Base-by-base conservation (phyloP, 2,888 invertebrate genomes). In the Cataglyphis cursor region DNA sequence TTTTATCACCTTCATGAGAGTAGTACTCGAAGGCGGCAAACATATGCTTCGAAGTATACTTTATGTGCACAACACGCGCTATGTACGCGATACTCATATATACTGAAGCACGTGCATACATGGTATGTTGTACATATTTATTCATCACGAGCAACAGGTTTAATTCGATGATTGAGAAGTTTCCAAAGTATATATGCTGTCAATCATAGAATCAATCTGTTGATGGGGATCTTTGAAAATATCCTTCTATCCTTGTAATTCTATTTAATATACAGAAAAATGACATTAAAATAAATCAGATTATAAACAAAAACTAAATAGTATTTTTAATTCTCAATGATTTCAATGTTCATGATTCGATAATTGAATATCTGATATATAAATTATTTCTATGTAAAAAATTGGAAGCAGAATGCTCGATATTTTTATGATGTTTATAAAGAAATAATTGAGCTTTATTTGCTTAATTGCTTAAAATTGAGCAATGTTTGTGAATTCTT, bases 1-100 rank as follows among this genome's bases (percentile, higher is more conserved):
- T 84, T 85, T 88, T 88, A 87, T 87, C 83, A 35, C 83, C 72
- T 68, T 41, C 64, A 31, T 38, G n/a, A 54, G 81, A 38, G 18
- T 70, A 76, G 80, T 44, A 38, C 61, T 66, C 54, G 35, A 38
- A 61, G 59, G 68, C 62, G 75, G 64, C 74, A 70, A 78, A 84
- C 65, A 83, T 81, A 84, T 51, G 61, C 73, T 62, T 24, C 61
- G 65, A 85, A 70, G 51, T 54, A 62, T 81, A 78, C 61, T 81
- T 85, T 83, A 75, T 59, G 76, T 57, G 74, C 57, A 73, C 74
- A 81, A 78, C 75, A 54, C 80, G 74, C 84, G 51, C 51, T 6
- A n/a, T 51, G n/a, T 51, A n/a, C 8, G n/a, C 51, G 51, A 51
- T 51, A n/a, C 51, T 51, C 51, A n/a, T 44, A 48, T n/a, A 48